Base-by-base conservation (phyloP, 2,113 vertebrate species). In the Zosterops japonicus region DNA sequence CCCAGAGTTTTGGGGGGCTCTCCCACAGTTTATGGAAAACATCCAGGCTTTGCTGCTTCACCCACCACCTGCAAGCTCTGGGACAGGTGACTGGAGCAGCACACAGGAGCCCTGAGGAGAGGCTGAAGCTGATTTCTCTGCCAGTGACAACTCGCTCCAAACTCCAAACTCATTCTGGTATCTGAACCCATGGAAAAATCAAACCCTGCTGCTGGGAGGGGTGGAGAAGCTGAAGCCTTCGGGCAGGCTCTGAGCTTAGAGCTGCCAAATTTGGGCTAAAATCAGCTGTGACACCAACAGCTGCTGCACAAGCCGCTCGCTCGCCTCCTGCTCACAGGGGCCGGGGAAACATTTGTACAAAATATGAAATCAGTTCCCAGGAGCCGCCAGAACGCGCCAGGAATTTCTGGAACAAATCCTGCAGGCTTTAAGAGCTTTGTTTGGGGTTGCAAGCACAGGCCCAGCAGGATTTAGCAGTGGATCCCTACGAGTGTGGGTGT, bases 1-100 rank as follows among this genome's bases (percentile, higher is more conserved):
- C 0, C 0, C 0, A 1, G 24, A 24, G 28, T 29, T 39, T 15
- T 35, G 29, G 14, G 61, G 25, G 14, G 8, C 16, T 77, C 81
- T 81, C 60, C n/a, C 53, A 47, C 0, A 49, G 25, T 12, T 85
- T 7, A 29, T 1, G 1, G 27, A n/a, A 59, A 44, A 11, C 61
- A 60, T 8, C 23, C 59, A n/a, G 23, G 69, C 39, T 60, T 41
- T 42, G 44, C 35, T 61, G 41, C 60, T 41, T 67, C 67, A 22
- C 47, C 28, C 61, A 86, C 1, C 24, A 5, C 19, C 41, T 44
- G 19, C 1, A n/a, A 22, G 15, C 9, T 2, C 23, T 9, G 53
- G 35, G 23, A 46, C 33, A 52, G 47, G 15, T 4, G 15, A 14
- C 0, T 18, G 67, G 65, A 83, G 63, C 41, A 52, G 78, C 31